These are phyloP conservation scores for Papilio helenus DNA, from an alignment of 1,140 invertebrate genomes.

Conservation along the genomic window DNA sequence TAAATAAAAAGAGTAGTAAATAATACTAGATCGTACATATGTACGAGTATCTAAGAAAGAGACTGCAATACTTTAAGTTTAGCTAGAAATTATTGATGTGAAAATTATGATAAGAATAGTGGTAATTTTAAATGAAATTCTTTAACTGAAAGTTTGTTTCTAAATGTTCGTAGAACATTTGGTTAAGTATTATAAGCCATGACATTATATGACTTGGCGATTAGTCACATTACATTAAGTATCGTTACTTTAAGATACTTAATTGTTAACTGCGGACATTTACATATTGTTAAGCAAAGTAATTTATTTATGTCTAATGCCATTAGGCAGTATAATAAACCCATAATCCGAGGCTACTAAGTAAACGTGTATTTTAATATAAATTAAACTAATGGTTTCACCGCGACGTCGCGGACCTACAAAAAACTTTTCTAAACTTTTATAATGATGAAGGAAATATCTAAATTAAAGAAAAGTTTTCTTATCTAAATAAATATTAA, in stretches of 20 bases:
- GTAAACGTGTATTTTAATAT: constrained; percentile 10
- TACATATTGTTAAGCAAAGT: constrained; percentile 23
- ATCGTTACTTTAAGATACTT: constrained; percentile 29
- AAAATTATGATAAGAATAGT: background rate
- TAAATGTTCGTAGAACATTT: background rate
- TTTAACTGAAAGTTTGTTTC: background rate
- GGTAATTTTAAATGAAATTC: background rate
- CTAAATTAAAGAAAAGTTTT: background rate
- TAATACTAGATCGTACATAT: background rate
- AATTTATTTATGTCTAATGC: constrained; percentile 24
- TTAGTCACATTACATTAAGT: constrained; percentile 22
- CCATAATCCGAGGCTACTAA: background rate
- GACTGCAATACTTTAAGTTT: background rate
- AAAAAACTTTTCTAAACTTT: background rate
- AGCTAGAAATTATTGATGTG: background rate
- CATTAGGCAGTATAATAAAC: constrained; percentile 17
- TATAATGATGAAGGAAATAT: no score
- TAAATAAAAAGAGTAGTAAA: background rate
- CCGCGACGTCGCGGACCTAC: background rate
- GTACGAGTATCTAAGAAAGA: background rate
- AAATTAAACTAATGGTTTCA: background rate
- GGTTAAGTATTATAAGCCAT: constrained; percentile 1
- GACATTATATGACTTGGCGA: constrained; percentile 15
- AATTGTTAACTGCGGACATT: constrained; percentile 15
- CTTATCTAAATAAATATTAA: background rate